Evolutionary conservation across 2,113 vertebrate species (phyloP).

Genomic region (Salvelinus namaycush): DNA sequence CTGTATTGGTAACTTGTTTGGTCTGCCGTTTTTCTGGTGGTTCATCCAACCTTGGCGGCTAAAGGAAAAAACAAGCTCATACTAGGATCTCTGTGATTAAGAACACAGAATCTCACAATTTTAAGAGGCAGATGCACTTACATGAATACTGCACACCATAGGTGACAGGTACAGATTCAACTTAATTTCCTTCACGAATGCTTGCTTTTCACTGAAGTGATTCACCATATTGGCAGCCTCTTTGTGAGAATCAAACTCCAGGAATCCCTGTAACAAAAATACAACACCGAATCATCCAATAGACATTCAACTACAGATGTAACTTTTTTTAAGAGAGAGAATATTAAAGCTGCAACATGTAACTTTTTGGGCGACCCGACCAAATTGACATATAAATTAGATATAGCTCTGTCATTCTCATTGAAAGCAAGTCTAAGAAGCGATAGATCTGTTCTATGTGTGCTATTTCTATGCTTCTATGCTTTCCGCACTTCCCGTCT

Average conservation of each 20-base stretch:
- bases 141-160: constrained; percentile 33
- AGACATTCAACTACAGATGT: background rate
- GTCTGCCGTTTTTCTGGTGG: constrained; percentile 12
- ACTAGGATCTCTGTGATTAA: background rate
- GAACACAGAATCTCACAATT: background rate
- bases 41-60: constrained; percentile 38
- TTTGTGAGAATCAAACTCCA: constrained; percentile 47
- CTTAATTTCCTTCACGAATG: constrained; percentile 35
- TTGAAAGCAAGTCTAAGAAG: too few relatives aligned
- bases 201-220: constrained; percentile 41
- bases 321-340: too few relatives aligned
- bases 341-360: too few relatives aligned
- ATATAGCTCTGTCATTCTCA: too few relatives aligned
- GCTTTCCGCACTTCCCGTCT: too few relatives aligned
- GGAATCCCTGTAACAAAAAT: constrained; percentile 41
- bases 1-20: constrained; percentile 15
- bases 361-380: too few relatives aligned
- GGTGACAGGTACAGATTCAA: constrained; percentile 45
- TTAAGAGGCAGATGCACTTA: constrained; percentile 16
- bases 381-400: too few relatives aligned
- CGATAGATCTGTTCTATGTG: too few relatives aligned
- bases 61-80: constrained; percentile 4
- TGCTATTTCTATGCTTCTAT: too few relatives aligned
- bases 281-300: background rate
- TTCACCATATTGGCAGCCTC: constrained; percentile 49